phyloP scores from a whole-genome alignment of 1,140 invertebrate species.

The Leguminivora glycinivorella region DNA sequence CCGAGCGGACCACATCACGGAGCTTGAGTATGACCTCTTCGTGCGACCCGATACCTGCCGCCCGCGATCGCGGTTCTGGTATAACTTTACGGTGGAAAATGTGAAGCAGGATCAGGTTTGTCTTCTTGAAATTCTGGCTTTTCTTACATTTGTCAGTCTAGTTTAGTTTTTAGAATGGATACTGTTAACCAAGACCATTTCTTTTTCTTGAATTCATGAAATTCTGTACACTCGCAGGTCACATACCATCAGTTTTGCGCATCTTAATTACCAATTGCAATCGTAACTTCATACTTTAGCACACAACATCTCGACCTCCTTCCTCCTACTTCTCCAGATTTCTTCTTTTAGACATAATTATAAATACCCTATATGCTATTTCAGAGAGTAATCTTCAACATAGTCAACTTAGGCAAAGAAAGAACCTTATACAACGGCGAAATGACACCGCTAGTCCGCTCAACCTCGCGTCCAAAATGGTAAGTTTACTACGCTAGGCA shows the following conservation, averaged over 20 bases:
- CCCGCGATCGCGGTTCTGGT: conserved; percentile 96
- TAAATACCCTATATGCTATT: conserved; percentile 54
- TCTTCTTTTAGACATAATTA: not conserved
- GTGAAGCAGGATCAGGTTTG: conserved; percentile 92
- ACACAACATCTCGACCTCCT: not conserved
- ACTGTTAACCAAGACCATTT: no score
- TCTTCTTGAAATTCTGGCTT: not conserved
- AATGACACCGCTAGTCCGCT: conserved; percentile 96
- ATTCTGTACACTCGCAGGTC: no score
- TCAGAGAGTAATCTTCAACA: conserved; percentile 97
- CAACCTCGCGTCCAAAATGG: conserved; percentile 94
- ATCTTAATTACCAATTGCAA: no score
- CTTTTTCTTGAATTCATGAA: no score
- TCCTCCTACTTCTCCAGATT: not conserved
- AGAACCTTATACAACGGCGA: conserved; percentile 93
- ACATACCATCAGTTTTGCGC: no score
- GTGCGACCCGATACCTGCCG: conserved; percentile 98
- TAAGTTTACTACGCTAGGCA: conserved; percentile 69
- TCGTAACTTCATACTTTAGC: no score
- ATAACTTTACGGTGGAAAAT: conserved; percentile 99
- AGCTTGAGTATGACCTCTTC: conserved; percentile 98
- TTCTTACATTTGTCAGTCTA: no score
- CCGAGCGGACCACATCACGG: conserved; percentile 94
- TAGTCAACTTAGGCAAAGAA: conserved; percentile 97
- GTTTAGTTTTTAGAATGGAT: no score